Evolutionary conservation across 2,797 vertebrate genomes (phyloP).

Genomic region (Argya squamiceps): DNA sequence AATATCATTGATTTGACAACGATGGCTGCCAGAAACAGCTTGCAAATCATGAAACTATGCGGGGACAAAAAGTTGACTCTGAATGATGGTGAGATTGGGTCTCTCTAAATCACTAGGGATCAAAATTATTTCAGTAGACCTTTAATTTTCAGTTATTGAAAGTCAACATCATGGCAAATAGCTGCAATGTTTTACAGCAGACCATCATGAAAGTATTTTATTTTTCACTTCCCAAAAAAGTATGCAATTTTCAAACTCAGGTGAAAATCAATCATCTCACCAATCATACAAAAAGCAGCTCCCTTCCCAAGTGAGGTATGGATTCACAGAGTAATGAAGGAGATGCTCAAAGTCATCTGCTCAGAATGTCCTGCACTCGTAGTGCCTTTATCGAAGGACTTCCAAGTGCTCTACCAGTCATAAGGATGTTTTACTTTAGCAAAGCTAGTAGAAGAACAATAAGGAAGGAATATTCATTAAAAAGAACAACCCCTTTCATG

Average conservation of each 20-base stretch:
- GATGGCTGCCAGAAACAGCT: conserved; percentile 71
- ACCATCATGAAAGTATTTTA: conserved; percentile 47
- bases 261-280: conserved; percentile 34
- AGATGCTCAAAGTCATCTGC: neutral
- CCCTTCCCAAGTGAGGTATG: neutral
- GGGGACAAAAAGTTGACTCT: conserved; percentile 67
- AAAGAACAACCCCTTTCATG: neutral
- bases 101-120: conserved; percentile 74
- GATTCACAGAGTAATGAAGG: conserved; percentile 9
- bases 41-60: conserved; percentile 73
- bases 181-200: conserved; percentile 62
- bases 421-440: neutral
- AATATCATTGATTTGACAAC: conserved; percentile 66
- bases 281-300: neutral
- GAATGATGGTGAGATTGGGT: conserved; percentile 72
- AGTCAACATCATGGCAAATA: conserved; percentile 66
- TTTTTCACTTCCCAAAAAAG: conserved; percentile 63
- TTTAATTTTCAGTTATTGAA: conserved; percentile 75
- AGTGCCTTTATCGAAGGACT: neutral
- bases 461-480: neutral
- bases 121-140: conserved; percentile 67
- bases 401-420: neutral
- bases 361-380: neutral
- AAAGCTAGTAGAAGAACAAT: neutral
- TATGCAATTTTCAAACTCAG: conserved; percentile 31